Percentiles rank a stretch among this genome's conserved stretches.
Evolutionary conservation across 1,140 invertebrate genomes (phyloP).

Genomic region (Lasioglossum albipes): DNA sequence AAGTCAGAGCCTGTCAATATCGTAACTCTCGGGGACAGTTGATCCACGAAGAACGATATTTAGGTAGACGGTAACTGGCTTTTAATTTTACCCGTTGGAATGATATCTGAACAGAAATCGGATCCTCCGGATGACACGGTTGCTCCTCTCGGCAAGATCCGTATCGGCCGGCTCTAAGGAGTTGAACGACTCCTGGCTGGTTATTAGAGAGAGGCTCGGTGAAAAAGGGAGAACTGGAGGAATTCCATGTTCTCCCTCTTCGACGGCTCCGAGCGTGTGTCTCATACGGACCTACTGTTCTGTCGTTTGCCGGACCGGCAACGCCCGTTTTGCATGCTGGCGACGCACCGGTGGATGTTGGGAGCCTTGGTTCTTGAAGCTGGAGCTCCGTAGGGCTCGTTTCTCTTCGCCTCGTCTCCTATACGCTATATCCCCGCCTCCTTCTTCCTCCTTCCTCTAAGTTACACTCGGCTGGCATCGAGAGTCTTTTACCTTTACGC

Average conservation of each 20-base stretch:
- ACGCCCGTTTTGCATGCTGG: slow-evolving; percentile 66
- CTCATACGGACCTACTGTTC: slow-evolving; percentile 59
- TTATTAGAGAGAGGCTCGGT: slow-evolving; percentile 45
- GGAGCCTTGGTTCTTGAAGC: not conserved
- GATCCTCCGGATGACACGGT: slow-evolving; percentile 35
- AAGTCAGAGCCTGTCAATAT: slow-evolving; percentile 14
- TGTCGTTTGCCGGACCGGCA: slow-evolving; percentile 63
- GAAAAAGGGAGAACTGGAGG: slow-evolving; percentile 40
- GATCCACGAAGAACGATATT: slow-evolving; percentile 14
- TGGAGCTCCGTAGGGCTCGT: slow-evolving; percentile 40
- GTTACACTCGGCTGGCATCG: slow-evolving; percentile 38
- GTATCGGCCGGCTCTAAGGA: slow-evolving; percentile 38
- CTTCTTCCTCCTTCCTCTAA: slow-evolving; percentile 11
- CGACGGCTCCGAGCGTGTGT: slow-evolving; percentile 27
- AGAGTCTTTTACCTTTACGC: slow-evolving; percentile 59
- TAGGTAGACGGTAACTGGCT: slow-evolving; percentile 24
- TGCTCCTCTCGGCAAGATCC: slow-evolving; percentile 23
- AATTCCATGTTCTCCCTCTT: slow-evolving; percentile 38
- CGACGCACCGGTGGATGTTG: slow-evolving; percentile 28
- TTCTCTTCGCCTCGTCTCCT: slow-evolving; percentile 38
- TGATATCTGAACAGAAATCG: slow-evolving; percentile 31
- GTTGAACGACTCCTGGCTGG: slow-evolving; percentile 44
- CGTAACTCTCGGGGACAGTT: slow-evolving; percentile 5
- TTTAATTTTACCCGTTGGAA: slow-evolving; percentile 38
- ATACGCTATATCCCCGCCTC: not conserved